Evolutionary conservation across 2,888 invertebrate genomes (phyloP), one percentile per base, ranked within the genome.

Genomic region (Serrognathus titanus): DNA sequence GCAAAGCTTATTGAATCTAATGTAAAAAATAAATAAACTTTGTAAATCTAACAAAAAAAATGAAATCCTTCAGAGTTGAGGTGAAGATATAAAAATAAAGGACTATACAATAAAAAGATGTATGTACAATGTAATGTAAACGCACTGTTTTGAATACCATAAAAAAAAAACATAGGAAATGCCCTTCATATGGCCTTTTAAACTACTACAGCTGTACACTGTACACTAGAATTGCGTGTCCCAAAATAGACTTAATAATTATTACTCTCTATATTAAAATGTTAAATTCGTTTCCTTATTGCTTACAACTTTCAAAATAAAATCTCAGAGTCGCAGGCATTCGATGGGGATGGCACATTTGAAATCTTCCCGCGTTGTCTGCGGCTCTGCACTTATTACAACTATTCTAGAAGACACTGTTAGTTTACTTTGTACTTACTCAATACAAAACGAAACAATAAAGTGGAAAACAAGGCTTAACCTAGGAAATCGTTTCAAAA

Each of bases 221-320:
- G 20, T 49, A 51, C 51, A 51, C 11, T 38, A 51, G 40, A 40
- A 35, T 31, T 43, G 31, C 39, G 35, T 51, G 38, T 51, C 31
- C 24, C 38, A 51, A 51, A 51, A 43, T 51, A 51, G 24, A 51
- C 13, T 39, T 13, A 1, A 13, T 16, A 43, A 43, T 20, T 13
- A 16, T 31, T 16, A 11, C n/a, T 16, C n/a, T 16, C 16, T 13
- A 31, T 38, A 13, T 47, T 11, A 47, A 46, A 16, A 43, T 55
- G 43, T 58, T 54, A 58, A 58, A 54, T 58, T 54, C 54, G 58
- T 51, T 43, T 13, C 36, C 13, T 51, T 58, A 58, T 58, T 58
- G 58, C 58, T 58, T 54, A 47, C 50, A 31, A 31, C 24, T 48
- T 11, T n/a, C 5, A 31, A 43, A 43, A 43, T 31, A 31, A 31